phyloP scores from a whole-genome alignment of 2,888 invertebrate species.

The Leptinotarsa haldemani region DNA sequence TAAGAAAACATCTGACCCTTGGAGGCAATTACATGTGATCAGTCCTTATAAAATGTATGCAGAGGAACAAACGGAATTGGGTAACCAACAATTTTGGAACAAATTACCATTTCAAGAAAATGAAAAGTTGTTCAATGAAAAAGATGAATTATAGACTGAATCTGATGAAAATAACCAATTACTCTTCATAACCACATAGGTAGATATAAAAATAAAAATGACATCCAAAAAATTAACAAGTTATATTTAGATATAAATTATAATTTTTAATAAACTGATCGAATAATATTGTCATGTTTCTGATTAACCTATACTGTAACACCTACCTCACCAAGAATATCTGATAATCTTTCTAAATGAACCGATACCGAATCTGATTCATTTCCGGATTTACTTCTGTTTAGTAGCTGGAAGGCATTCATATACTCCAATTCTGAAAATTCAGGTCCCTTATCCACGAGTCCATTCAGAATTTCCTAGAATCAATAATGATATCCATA shows the following conservation, averaged over 20 bases:
- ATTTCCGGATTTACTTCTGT: slow-evolving; percentile 69
- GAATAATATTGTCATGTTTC: not conserved
- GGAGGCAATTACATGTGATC: slow-evolving; percentile 42
- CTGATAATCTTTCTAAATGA: slow-evolving; percentile 83
- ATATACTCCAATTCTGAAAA: slow-evolving; percentile 90
- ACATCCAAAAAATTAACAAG: no score
- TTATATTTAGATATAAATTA: no score
- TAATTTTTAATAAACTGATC: no score
- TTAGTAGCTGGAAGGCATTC: slow-evolving; percentile 85
- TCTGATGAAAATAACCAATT: no score
- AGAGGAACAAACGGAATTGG: slow-evolving; percentile 68
- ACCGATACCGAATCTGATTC: slow-evolving; percentile 72
- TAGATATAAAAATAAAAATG: no score
- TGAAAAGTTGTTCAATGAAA: slow-evolving; percentile 62
- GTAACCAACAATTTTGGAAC: slow-evolving; percentile 73
- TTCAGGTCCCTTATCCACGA: slow-evolving; percentile 88
- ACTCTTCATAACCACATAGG: no score
- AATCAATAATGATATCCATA: slow-evolving; percentile 37
- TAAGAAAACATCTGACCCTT: slow-evolving; percentile 41
- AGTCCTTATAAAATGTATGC: slow-evolving; percentile 34
- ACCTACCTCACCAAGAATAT: slow-evolving; percentile 86
- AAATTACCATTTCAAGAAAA: slow-evolving; percentile 72
- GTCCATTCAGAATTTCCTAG: slow-evolving; percentile 84
- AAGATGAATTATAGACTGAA: slow-evolving; percentile 45
- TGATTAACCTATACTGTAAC: slow-evolving; percentile 74